These are phyloP conservation scores for Poeciliopsis gracilis DNA, from an alignment of 2,797 vertebrate genomes.

Conservation along the genomic window DNA sequence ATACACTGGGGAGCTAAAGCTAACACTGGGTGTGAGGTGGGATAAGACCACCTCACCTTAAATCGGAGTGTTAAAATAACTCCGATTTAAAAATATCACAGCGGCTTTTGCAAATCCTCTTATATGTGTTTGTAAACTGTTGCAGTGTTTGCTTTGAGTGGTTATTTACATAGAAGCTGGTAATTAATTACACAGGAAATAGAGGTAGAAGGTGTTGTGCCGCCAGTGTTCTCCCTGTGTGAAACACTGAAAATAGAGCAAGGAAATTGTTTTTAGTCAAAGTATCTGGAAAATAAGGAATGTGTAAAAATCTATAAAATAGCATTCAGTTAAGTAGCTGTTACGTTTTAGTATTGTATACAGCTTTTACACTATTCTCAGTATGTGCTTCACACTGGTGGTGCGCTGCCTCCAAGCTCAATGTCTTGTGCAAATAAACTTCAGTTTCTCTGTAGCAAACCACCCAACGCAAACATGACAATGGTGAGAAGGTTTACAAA, in stretches of 20 bases:
- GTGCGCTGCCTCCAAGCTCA: neutral
- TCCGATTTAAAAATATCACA: neutral
- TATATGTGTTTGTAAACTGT: neutral
- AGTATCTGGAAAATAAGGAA: neutral
- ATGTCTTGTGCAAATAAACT: neutral
- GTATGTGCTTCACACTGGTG: neutral
- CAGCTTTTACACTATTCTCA: neutral
- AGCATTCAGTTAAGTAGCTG: neutral
- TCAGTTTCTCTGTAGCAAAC: neutral
- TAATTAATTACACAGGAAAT: conserved; percentile 1
- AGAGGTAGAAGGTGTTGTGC: neutral
- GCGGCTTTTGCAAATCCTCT: neutral
- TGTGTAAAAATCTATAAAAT: neutral
- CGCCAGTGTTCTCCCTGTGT: neutral
- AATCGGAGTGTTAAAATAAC: neutral
- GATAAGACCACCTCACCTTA: neutral
- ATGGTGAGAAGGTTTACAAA: neutral
- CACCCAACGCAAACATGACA: neutral
- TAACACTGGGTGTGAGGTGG: neutral
- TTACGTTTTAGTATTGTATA: neutral
- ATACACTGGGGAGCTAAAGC: neutral
- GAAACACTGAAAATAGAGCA: neutral
- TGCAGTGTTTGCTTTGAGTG: neutral
- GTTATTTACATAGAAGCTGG: neutral
- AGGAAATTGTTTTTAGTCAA: neutral